phyloP scores from a whole-genome alignment of 1,140 invertebrate genomes.

The Magallana ariakensis region DNA sequence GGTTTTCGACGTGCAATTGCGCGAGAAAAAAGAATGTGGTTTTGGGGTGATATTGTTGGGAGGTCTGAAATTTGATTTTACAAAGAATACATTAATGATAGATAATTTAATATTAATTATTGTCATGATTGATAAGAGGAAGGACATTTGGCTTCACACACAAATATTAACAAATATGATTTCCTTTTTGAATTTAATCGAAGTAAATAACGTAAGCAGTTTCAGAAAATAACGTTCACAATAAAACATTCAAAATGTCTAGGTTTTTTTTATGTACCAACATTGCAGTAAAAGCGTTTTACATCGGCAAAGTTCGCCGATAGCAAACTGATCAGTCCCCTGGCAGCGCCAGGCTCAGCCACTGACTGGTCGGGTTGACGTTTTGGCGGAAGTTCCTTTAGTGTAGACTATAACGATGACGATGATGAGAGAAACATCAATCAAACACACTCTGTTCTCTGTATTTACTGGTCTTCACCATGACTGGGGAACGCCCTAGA shows the following conservation, averaged over 20 bases:
- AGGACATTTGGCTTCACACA: neutral
- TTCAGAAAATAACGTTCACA: no score
- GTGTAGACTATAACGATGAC: conserved; percentile 1
- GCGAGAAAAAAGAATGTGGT: no score
- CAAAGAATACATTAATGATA: neutral
- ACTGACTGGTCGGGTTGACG: no score
- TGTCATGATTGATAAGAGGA: neutral
- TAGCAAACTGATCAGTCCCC: no score
- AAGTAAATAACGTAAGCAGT: neutral
- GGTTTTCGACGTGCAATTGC: no score
- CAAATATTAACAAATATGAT: neutral
- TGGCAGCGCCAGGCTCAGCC: no score
- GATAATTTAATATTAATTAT: neutral
- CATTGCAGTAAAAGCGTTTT: no score
- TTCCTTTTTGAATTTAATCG: neutral
- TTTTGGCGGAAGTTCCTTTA: neutral
- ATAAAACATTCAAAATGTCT: no score
- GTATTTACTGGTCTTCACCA: neutral
- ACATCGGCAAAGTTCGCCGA: no score
- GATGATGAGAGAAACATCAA: conserved; percentile 23
- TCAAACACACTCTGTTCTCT: neutral
- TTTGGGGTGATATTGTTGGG: no score
- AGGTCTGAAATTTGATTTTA: no score
- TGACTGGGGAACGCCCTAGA: neutral
- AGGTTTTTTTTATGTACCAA: no score